Conservation (phyloP, 2,888 invertebrate species). For the Stratiomys singularior region DNA sequence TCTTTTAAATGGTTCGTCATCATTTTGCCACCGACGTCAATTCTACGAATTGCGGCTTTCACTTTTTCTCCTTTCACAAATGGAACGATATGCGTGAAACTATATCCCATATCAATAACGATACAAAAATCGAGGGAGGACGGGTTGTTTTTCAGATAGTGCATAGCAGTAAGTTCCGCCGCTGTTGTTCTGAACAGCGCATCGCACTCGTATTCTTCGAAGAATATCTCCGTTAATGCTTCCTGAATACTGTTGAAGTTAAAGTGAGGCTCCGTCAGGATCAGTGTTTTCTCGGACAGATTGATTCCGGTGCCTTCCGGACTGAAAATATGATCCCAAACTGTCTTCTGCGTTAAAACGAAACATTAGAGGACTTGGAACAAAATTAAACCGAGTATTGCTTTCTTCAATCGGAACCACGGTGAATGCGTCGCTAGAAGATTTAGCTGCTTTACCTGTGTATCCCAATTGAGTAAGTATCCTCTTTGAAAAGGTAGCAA, state of each 20-base stretch:
- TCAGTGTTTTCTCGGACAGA: slow-evolving; percentile 79
- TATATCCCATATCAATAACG: slow-evolving; percentile 94
- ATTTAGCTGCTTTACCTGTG: slow-evolving; percentile 64
- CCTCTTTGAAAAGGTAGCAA: slow-evolving; percentile 95
- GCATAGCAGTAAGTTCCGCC: slow-evolving; percentile 77
- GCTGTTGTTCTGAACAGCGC: slow-evolving; percentile 83
- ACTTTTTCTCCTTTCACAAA: slow-evolving; percentile 83
- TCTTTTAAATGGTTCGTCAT: slow-evolving; percentile 98
- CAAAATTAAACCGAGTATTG: background rate
- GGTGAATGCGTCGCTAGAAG: too few relatives aligned
- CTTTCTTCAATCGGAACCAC: too few relatives aligned
- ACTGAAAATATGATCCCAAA: slow-evolving; percentile 96
- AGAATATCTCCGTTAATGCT: slow-evolving; percentile 94
- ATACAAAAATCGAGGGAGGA: slow-evolving; percentile 76
- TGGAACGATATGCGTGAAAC: slow-evolving; percentile 94
- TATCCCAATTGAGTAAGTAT: slow-evolving; percentile 95
- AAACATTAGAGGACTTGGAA: background rate
- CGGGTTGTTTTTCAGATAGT: slow-evolving; percentile 69
- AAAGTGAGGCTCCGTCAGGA: slow-evolving; percentile 94
- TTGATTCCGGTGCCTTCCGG: slow-evolving; percentile 84
- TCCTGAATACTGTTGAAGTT: slow-evolving; percentile 94
- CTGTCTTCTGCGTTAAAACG: slow-evolving; percentile 75
- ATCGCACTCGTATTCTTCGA: slow-evolving; percentile 95
- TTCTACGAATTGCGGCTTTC: slow-evolving; percentile 77
- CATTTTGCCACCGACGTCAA: slow-evolving; percentile 96